These are phyloP conservation scores for Ditylenchus dipsaci DNA, from an alignment of 1,140 invertebrate genomes.

Conservation along the genomic window DNA sequence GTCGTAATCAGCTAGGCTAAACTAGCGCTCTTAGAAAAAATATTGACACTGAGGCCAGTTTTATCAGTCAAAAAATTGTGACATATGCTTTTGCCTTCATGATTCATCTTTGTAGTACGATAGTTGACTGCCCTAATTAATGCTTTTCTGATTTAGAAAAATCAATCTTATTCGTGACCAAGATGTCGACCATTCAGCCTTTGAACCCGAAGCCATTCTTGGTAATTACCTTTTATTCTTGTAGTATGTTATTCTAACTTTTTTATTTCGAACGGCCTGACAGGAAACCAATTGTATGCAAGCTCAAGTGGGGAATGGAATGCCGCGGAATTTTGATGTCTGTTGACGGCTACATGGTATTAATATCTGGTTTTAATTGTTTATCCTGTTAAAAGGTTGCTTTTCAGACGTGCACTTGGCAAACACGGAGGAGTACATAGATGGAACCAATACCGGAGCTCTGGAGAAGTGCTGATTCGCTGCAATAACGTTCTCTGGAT, in stretches of 20 bases:
- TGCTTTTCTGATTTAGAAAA: neutral
- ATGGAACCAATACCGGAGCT: conserved; percentile 82
- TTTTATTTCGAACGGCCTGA: conserved; percentile 73
- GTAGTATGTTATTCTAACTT: no score
- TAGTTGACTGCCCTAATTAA: no score
- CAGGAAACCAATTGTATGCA: conserved; percentile 93
- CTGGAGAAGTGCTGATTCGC: conserved; percentile 62
- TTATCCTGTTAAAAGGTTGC: no score
- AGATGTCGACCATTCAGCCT: conserved; percentile 62
- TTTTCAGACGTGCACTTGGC: conserved; percentile 95
- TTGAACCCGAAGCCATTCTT: conserved; percentile 99
- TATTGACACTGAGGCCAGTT: no score
- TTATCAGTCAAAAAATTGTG: no score
- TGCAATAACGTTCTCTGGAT: conserved; percentile 99
- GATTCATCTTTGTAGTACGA: no score
- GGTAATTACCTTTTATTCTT: no score
- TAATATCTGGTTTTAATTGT: no score
- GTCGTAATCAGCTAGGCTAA: no score
- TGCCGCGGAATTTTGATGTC: conserved; percentile 96
- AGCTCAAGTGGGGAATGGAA: conserved; percentile 99
- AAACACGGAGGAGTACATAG: conserved; percentile 95
- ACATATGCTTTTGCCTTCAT: no score
- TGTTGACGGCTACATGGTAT: conserved; percentile 98
- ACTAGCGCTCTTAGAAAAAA: no score
- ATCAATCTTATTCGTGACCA: conserved; percentile 3